phyloP scores from a whole-genome alignment of 2,888 invertebrate species.

The Apotomis capreana region DNA sequence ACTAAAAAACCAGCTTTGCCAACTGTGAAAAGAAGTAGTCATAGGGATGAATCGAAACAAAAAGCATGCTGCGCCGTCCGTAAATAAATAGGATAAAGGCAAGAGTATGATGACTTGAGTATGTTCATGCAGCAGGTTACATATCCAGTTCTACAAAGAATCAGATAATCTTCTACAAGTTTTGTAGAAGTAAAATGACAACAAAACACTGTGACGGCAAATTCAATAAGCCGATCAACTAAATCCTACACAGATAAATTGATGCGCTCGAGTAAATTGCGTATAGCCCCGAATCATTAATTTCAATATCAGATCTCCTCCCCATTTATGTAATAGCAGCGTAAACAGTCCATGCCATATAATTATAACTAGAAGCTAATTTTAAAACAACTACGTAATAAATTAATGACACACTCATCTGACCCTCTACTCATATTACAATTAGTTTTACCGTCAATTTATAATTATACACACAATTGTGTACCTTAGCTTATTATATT shows the following conservation, averaged over 20 bases:
- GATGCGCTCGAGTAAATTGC: not conserved
- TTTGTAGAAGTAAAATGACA: not conserved
- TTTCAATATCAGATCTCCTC: slow-evolving; percentile 36
- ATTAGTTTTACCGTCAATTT: slow-evolving; percentile 17
- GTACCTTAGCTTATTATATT: slow-evolving; percentile 36
- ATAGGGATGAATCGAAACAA: too few species aligned
- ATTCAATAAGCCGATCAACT: not conserved
- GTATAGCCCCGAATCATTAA: slow-evolving; percentile 23
- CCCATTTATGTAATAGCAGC: slow-evolving; percentile 41
- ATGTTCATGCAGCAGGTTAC: too few species aligned
- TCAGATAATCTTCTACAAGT: too few species aligned
- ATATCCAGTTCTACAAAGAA: too few species aligned
- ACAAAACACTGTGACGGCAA: not conserved
- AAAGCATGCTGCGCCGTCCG: too few species aligned
- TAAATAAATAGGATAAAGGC: too few species aligned
- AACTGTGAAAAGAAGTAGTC: too few species aligned
- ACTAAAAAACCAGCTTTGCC: too few species aligned
- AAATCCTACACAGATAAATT: not conserved
- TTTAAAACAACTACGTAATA: slow-evolving; percentile 62
- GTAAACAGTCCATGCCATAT: slow-evolving; percentile 37
- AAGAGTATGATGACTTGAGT: too few species aligned
- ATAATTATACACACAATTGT: slow-evolving; percentile 30
- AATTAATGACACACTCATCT: slow-evolving; percentile 59
- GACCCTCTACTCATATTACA: slow-evolving; percentile 48
- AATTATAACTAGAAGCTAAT: slow-evolving; percentile 51